Evolutionary conservation across 2,888 invertebrate genomes (phyloP).

Genomic region (Caenorhabditis sp.): DNA sequence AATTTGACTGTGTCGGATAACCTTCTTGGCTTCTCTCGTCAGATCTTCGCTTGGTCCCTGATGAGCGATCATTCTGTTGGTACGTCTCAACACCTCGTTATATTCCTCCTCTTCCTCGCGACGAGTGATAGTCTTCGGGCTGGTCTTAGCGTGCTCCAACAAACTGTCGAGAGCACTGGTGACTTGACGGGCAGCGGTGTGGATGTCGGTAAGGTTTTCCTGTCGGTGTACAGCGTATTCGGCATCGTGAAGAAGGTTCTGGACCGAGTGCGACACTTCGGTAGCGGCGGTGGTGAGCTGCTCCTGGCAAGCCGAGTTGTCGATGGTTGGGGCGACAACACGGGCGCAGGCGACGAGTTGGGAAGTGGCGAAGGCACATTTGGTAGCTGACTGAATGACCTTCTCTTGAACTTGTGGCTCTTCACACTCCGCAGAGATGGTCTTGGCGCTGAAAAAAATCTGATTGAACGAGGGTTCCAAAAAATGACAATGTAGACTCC

Average conservation of each 20-base stretch:
- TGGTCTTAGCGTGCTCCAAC: conserved; percentile 91
- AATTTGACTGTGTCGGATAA: conserved; percentile 80
- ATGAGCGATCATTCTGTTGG: conserved; percentile 90
- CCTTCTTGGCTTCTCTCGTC: conserved; percentile 84
- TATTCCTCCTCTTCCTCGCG: conserved; percentile 89
- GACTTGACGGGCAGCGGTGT: conserved; percentile 88
- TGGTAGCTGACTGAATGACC: conserved; percentile 95
- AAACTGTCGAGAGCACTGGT: conserved; percentile 92
- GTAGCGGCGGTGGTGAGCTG: conserved; percentile 94
- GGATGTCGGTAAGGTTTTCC: conserved; percentile 87
- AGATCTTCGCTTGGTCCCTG: conserved; percentile 73
- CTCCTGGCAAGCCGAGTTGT: conserved; percentile 88
- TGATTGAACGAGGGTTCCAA: background rate
- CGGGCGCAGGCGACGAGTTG: conserved; percentile 89
- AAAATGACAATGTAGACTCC: background rate
- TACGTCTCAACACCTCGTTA: conserved; percentile 92
- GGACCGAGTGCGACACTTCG: conserved; percentile 90
- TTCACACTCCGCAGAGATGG: conserved; percentile 92
- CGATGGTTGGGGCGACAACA: conserved; percentile 86
- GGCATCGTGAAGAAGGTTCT: conserved; percentile 89
- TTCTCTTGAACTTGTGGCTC: conserved; percentile 87
- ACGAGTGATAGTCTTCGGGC: conserved; percentile 84
- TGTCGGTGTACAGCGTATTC: conserved; percentile 74
- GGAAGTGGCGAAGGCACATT: conserved; percentile 97
- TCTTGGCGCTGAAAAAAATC: conserved; percentile 89